phyloP scores from a whole-genome alignment of 2,113 vertebrate genomes.

The Sturnira hondurensis region DNA sequence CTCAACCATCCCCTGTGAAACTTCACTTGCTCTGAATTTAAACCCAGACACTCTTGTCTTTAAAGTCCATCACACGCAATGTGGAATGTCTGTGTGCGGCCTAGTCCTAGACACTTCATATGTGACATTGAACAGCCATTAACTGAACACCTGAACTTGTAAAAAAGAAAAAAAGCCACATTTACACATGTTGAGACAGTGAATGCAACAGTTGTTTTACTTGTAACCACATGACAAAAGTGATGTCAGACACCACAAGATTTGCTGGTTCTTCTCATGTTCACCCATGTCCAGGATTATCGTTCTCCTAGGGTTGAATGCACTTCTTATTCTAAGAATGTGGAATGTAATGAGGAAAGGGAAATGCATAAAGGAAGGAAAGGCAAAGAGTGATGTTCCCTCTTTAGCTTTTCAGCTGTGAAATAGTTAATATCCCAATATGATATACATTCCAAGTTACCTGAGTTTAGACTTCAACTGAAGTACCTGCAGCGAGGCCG shows the following conservation, averaged over 20 bases:
- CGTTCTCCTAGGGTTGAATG: conserved; percentile 77
- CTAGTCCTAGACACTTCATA: conserved; percentile 76
- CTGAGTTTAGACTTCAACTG: conserved; percentile 95
- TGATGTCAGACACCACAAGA: conserved; percentile 78
- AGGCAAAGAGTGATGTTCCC: conserved; percentile 88
- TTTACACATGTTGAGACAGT: conserved; percentile 77
- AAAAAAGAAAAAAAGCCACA: conserved; percentile 77
- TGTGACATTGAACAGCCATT: conserved; percentile 82
- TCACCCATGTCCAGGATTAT: conserved; percentile 79
- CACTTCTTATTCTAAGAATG: conserved; percentile 81
- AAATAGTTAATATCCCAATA: conserved; percentile 84
- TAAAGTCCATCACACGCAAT: conserved; percentile 69
- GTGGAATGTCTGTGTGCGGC: conserved; percentile 75
- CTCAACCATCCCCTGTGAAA: conserved; percentile 66
- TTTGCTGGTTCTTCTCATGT: conserved; percentile 84
- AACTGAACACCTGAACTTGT: conserved; percentile 84
- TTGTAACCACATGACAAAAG: conserved; percentile 77
- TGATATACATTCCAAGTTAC: conserved; percentile 95
- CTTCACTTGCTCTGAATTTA: conserved; percentile 30
- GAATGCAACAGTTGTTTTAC: conserved; percentile 81
- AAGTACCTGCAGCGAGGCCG: conserved; percentile 94
- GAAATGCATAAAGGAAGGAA: conserved; percentile 84
- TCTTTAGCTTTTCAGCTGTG: conserved; percentile 82
- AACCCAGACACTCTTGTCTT: conserved; percentile 74
- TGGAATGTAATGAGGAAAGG: conserved; percentile 87